Conservation (phyloP, 2,113 vertebrate species). For the Riparia riparia region DNA sequence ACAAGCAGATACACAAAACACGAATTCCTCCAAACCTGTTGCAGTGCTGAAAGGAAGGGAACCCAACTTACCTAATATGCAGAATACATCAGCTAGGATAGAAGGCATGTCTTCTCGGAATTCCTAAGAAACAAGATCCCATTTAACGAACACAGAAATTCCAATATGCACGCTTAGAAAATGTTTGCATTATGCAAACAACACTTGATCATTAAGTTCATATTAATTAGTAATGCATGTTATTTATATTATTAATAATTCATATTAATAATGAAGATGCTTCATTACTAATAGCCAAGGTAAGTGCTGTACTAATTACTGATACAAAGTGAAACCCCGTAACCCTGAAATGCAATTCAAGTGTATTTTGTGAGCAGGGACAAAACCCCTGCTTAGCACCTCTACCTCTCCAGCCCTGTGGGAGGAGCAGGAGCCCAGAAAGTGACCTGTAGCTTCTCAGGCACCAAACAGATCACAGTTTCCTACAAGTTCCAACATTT, state of each 20-base stretch:
- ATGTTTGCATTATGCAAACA: neutral
- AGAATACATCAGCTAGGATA: constrained; percentile 98
- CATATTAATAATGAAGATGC: neutral
- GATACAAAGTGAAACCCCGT: rapidly evolving
- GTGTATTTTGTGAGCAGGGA: neutral
- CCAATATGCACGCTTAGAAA: neutral
- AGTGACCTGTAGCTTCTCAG: neutral
- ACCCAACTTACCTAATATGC: constrained; percentile 87
- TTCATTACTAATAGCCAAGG: neutral
- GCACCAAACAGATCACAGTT: neutral
- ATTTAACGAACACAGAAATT: neutral
- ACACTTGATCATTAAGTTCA: neutral
- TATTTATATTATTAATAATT: neutral
- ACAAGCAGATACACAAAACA: neutral
- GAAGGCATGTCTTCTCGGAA: constrained; percentile 95
- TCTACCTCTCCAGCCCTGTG: neutral
- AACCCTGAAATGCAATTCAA: neutral
- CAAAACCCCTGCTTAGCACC: neutral
- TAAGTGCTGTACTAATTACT: neutral
- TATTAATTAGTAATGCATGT: neutral
- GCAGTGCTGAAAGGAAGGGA: neutral
- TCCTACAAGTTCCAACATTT: neutral
- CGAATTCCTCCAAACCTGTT: neutral
- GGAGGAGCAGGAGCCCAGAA: neutral
- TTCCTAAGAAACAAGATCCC: constrained; percentile 80